phyloP scores from a whole-genome alignment of 2,113 vertebrate genomes.

The Furnarius figulus region DNA sequence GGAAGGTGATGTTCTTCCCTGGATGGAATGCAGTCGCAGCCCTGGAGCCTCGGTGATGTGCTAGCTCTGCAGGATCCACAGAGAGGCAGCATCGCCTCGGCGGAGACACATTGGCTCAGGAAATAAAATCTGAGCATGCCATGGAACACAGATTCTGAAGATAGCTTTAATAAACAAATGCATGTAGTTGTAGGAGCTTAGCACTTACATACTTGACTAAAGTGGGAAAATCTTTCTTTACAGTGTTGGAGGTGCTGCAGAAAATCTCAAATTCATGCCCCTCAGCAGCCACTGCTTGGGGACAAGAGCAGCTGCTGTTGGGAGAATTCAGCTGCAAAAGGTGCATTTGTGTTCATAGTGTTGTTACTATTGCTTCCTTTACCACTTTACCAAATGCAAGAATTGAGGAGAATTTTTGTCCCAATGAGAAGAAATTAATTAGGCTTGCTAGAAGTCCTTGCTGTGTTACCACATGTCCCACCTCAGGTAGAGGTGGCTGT shows the following conservation, averaged over 20 bases:
- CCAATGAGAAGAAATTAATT: neutral
- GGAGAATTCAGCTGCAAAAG: neutral
- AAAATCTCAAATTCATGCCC: fast-evolving
- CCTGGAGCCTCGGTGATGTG: fast-evolving
- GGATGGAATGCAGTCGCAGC: neutral
- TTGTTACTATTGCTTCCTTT: fast-evolving
- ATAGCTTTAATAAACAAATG: fast-evolving
- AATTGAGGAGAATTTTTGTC: neutral
- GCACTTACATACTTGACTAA: neutral
- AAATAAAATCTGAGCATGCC: fast-evolving
- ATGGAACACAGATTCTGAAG: fast-evolving
- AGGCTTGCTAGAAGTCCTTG: neutral
- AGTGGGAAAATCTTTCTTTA: neutral
- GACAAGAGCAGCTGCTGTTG: neutral
- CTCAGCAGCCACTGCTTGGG: fast-evolving
- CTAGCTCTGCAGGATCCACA: neutral
- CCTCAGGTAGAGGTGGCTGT: fast-evolving
- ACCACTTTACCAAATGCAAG: neutral
- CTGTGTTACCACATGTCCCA: neutral
- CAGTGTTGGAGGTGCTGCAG: fast-evolving
- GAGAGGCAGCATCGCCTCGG: neutral
- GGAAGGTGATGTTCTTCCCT: fast-evolving
- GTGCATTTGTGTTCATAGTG: fast-evolving
- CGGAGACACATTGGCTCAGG: fast-evolving
- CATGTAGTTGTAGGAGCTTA: fast-evolving